Evolutionary conservation across 1,140 invertebrate genomes (phyloP).

Genomic region (Calosoma granatense): DNA sequence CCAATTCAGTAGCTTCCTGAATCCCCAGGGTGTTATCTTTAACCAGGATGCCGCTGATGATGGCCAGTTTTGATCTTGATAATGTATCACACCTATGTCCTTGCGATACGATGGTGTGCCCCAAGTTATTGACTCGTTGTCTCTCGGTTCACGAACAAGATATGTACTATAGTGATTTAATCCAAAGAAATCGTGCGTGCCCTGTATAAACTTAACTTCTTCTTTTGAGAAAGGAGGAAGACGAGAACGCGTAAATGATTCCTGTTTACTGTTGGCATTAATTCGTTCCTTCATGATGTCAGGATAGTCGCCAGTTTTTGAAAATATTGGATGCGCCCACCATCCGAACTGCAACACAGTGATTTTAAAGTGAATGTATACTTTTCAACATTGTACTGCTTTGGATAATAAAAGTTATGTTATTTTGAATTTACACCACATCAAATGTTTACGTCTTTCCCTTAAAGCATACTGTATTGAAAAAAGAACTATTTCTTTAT

Average conservation of each 20-base stretch:
- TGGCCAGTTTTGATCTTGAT: conserved; percentile 12
- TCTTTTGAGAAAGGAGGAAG: conserved; percentile 33
- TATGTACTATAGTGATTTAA: conserved; percentile 39
- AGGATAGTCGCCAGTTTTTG: conserved; percentile 49
- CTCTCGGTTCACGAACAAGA: conserved; percentile 35
- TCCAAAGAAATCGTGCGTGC: conserved; percentile 16
- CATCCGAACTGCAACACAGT: conserved; percentile 48
- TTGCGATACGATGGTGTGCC: conserved; percentile 38
- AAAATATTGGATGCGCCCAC: conserved; percentile 51
- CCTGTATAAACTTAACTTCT: conserved; percentile 29
- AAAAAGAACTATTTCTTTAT: too few species aligned
- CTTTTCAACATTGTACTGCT: too few species aligned
- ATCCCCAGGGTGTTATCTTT: conserved; percentile 40
- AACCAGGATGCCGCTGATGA: conserved; percentile 4
- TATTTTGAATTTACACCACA: too few species aligned
- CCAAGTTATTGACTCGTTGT: too few species aligned
- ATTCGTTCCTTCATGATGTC: conserved; percentile 43
- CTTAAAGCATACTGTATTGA: too few species aligned
- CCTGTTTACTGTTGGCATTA: conserved; percentile 39
- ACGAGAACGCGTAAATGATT: conserved; percentile 38
- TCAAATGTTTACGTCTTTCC: too few species aligned
- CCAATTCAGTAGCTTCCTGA: conserved; percentile 42
- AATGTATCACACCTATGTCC: conserved; percentile 36
- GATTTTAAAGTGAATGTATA: too few species aligned
- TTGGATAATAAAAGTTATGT: too few species aligned